Percentiles rank a stretch among this genome's conserved stretches.
Conservation (phyloP, 2,113 vertebrate genomes). For the Prinia subflava region DNA sequence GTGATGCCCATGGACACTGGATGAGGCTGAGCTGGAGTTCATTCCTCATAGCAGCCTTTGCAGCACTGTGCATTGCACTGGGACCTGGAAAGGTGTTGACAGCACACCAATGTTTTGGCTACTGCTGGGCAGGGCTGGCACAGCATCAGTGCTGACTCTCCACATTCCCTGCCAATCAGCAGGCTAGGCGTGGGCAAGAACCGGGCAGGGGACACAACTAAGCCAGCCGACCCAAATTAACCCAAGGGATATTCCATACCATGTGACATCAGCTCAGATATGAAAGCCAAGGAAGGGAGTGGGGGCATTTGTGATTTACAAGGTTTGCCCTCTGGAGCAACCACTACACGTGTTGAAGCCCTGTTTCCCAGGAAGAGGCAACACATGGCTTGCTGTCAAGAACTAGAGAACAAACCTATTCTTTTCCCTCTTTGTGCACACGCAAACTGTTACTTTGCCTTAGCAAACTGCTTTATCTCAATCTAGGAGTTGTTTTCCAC, state of each 20-base stretch:
- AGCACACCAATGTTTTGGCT: not conserved
- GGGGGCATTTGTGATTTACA: not conserved
- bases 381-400: not conserved
- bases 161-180: too few relatives aligned
- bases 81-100: not conserved
- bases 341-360: rapidly evolving
- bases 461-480: not conserved
- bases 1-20: not conserved
- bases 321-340: not conserved
- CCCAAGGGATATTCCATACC: not conserved
- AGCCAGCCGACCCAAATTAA: not conserved
- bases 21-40: not conserved
- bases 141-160: not conserved
- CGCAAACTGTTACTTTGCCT: rapidly evolving
- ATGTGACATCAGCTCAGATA: not conserved
- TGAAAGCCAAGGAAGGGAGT: not conserved
- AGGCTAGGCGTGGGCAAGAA: not conserved
- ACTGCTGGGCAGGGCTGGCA: not conserved
- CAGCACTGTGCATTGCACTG: rapidly evolving
- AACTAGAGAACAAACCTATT: not conserved
- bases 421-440: not conserved
- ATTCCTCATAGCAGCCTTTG: not conserved
- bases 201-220: not conserved
- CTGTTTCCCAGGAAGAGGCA: not conserved
- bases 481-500: not conserved